Evolutionary conservation across 92 coral and sea anemone species (phyloP).

Genomic region (Umimayanthus kanabou): DNA sequence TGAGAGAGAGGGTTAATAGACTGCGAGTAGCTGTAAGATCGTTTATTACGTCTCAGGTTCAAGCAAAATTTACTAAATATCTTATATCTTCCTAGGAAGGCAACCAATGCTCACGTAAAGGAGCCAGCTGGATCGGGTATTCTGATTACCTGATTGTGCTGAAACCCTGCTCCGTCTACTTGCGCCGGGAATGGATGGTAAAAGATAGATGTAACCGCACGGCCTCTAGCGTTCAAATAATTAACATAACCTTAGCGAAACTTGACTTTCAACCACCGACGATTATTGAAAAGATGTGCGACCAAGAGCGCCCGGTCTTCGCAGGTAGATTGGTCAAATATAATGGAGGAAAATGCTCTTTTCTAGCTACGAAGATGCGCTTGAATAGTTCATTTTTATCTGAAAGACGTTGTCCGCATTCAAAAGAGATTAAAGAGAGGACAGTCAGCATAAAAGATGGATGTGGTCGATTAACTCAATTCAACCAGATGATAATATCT

Average conservation of each 20-base stretch:
- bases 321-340: not conserved
- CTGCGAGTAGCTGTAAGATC: too few species aligned
- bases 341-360: not conserved
- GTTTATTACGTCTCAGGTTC: too few species aligned
- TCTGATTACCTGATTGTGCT: not conserved
- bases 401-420: slow-evolving; percentile 12
- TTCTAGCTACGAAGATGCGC: not conserved
- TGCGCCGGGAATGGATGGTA: slow-evolving; percentile 16
- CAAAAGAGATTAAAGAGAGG: not conserved
- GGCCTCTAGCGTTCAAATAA: not conserved
- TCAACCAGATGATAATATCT: slow-evolving; percentile 1
- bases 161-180: not conserved
- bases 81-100: not conserved
- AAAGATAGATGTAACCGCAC: slow-evolving; percentile 15
- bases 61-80: too few species aligned
- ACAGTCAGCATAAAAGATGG: slow-evolving; percentile 1
- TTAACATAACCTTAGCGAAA: slow-evolving; percentile 24
- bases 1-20: too few species aligned
- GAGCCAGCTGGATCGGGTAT: slow-evolving; percentile 9
- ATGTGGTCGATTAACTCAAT: not conserved
- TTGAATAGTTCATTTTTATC: not conserved
- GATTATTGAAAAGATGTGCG: not conserved
- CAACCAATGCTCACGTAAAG: not conserved
- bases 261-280: not conserved
- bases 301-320: not conserved